Evolutionary conservation across 2,113 vertebrate species (phyloP).

Genomic region (Periophthalmus modestus): DNA sequence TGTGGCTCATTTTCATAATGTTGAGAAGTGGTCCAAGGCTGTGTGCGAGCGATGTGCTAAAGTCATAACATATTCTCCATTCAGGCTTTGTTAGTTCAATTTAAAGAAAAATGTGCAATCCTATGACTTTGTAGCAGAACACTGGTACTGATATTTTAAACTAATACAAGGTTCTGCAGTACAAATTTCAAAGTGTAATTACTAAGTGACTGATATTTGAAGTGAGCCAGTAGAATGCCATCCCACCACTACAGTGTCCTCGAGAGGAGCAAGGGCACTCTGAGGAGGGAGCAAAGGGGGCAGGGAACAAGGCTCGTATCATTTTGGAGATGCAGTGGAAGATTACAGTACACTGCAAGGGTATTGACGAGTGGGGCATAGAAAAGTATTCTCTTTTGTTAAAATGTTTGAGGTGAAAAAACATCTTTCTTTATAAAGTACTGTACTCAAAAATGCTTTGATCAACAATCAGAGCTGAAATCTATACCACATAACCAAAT

Average conservation of each 20-base stretch:
- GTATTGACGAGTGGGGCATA: conserved; percentile 16
- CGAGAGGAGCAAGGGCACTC: not conserved
- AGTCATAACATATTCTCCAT: conserved; percentile 9
- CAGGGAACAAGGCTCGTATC: not conserved
- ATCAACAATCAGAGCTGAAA: not conserved
- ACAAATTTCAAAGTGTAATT: conserved; percentile 47
- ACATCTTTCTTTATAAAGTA: not conserved
- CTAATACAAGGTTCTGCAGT: conserved; percentile 29
- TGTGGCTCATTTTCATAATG: conserved; percentile 44
- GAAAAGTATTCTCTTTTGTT: conserved; percentile 21
- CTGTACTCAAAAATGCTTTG: not conserved
- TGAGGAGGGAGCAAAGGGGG: not conserved
- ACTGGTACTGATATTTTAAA: conserved; percentile 11
- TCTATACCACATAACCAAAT: not conserved
- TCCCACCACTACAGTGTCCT: conserved; percentile 32
- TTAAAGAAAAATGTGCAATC: conserved; percentile 12
- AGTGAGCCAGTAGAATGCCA: conserved; percentile 31
- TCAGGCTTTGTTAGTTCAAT: conserved; percentile 1
- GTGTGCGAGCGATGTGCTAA: conserved; percentile 27
- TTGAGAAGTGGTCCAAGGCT: conserved; percentile 34
- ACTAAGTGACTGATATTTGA: conserved; percentile 54
- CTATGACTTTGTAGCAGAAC: conserved; percentile 13
- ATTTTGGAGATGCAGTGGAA: conserved; percentile 9
- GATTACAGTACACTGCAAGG: conserved; percentile 24
- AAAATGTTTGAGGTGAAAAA: conserved; percentile 6